These are phyloP conservation scores for Tachyglossus aculeatus DNA, from an alignment of 2,797 vertebrate genomes.

Conservation along the genomic window DNA sequence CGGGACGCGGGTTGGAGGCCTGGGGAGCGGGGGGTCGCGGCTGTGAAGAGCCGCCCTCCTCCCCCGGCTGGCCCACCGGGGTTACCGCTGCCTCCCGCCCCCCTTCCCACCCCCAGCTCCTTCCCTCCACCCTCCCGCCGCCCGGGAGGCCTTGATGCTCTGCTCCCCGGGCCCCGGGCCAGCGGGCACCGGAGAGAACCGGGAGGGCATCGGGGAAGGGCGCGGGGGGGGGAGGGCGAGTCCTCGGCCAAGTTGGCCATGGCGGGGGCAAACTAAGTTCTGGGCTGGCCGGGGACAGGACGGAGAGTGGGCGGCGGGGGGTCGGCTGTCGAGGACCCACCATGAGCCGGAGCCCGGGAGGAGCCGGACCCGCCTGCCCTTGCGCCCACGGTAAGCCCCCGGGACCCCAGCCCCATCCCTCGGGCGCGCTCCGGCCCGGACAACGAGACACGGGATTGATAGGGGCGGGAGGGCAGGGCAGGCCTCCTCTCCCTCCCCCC, in stretches of 20 bases:
- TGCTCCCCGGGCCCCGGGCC: slow-evolving; percentile 65
- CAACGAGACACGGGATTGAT: too few relatives aligned
- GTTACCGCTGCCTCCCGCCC: slow-evolving; percentile 33
- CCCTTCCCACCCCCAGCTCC: slow-evolving; percentile 10
- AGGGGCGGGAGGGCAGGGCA: too few relatives aligned
- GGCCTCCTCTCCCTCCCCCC: too few relatives aligned
- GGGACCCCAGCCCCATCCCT: background rate
- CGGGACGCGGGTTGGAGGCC: slow-evolving; percentile 43
- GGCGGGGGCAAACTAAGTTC: slow-evolving; percentile 56
- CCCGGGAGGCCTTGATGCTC: slow-evolving; percentile 59
- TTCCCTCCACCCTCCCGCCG: slow-evolving; percentile 51
- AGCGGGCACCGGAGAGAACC: slow-evolving; percentile 44
- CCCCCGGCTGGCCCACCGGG: slow-evolving; percentile 29
- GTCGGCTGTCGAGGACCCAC: slow-evolving; percentile 56
- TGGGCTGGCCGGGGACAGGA: slow-evolving; percentile 62
- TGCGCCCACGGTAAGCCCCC: slow-evolving; percentile 50
- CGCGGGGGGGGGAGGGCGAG: slow-evolving; percentile 37
- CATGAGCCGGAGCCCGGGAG: slow-evolving; percentile 46
- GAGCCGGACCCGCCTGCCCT: slow-evolving; percentile 25
- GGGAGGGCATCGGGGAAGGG: slow-evolving; percentile 56
- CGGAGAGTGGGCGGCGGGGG: too few relatives aligned
- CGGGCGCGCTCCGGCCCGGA: background rate
- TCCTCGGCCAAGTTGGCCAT: slow-evolving; percentile 62
- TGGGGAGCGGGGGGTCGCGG: background rate
- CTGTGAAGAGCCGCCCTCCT: slow-evolving; percentile 10